phyloP scores from a whole-genome alignment of 2,797 vertebrate species.

The Tangara arthus region DNA sequence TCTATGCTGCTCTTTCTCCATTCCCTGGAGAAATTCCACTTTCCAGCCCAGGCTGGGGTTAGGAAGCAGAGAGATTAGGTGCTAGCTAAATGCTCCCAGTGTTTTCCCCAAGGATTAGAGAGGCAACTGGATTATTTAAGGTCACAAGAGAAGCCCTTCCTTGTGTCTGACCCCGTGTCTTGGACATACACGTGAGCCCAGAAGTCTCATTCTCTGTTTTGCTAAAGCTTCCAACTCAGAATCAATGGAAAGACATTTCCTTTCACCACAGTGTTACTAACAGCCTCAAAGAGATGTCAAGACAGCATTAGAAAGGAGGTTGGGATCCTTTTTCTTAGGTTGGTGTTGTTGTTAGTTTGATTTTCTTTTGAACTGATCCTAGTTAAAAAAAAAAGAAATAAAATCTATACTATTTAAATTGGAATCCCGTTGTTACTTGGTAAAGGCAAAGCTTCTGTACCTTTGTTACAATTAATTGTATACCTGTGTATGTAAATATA shows the following conservation, averaged over 20 bases:
- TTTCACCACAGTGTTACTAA: slow-evolving; percentile 92
- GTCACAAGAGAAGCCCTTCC: slow-evolving; percentile 30
- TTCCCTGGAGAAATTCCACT: slow-evolving; percentile 8
- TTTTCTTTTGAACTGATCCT: slow-evolving; percentile 66
- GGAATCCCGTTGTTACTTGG: slow-evolving; percentile 86
- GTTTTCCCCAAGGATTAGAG: neutral
- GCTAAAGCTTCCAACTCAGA: slow-evolving; percentile 89
- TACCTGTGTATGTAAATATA: slow-evolving; percentile 99
- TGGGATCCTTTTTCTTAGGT: slow-evolving; percentile 79
- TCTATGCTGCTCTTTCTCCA: slow-evolving; percentile 7
- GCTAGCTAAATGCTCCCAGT: slow-evolving; percentile 41
- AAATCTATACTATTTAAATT: slow-evolving; percentile 89
- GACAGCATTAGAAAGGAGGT: slow-evolving; percentile 82
- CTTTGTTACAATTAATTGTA: slow-evolving; percentile 99
- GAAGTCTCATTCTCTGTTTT: slow-evolving; percentile 56
- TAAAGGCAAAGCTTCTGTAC: slow-evolving; percentile 99
- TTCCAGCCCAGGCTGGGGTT: neutral
- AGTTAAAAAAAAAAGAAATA: slow-evolving; percentile 78
- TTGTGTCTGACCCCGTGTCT: slow-evolving; percentile 42
- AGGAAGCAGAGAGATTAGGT: slow-evolving; percentile 40
- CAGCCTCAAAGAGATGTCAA: slow-evolving; percentile 83
- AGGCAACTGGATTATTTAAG: slow-evolving; percentile 13
- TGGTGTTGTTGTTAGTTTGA: slow-evolving; percentile 69
- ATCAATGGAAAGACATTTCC: slow-evolving; percentile 80
- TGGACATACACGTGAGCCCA: neutral